phyloP scores from a whole-genome alignment of 2,797 vertebrate genomes.

The Podarcis lilfordi region DNA sequence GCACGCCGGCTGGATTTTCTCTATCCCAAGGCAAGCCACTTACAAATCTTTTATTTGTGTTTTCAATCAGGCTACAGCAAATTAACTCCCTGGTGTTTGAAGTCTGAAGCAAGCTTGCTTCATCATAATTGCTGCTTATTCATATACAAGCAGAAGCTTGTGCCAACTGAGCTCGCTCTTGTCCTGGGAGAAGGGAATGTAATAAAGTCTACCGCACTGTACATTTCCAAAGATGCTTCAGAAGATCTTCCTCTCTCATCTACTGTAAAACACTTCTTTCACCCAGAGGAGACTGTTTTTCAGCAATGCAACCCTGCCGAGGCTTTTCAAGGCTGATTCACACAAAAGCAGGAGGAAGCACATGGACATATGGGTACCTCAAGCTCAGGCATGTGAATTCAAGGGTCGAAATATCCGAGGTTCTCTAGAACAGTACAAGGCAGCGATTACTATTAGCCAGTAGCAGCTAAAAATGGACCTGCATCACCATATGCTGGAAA shows the following conservation, averaged over 20 bases:
- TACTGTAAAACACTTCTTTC: constrained; percentile 18
- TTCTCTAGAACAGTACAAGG: background rate
- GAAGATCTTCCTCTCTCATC: background rate
- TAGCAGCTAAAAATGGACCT: background rate
- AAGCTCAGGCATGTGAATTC: background rate
- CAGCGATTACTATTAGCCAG: background rate
- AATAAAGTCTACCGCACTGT: background rate
- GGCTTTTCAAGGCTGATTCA: background rate
- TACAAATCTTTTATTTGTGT: constrained; percentile 39
- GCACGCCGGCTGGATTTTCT: constrained; percentile 9
- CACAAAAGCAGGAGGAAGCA: background rate
- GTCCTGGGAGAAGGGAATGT: background rate
- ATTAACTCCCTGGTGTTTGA: constrained; percentile 57
- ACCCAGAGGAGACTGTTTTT: constrained; percentile 25
- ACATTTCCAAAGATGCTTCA: constrained; percentile 1
- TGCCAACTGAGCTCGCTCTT: constrained; percentile 29
- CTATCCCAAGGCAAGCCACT: constrained; percentile 36
- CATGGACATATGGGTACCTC: background rate
- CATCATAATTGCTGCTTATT: constrained; percentile 41
- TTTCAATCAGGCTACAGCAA: constrained; percentile 31
- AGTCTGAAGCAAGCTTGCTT: constrained; percentile 41
- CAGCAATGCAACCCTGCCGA: background rate
- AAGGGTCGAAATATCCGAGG: background rate
- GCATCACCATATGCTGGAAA: background rate
- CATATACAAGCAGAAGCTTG: constrained; percentile 49